Conservation (phyloP, 2,113 vertebrate species). For the Felis chaus region DNA sequence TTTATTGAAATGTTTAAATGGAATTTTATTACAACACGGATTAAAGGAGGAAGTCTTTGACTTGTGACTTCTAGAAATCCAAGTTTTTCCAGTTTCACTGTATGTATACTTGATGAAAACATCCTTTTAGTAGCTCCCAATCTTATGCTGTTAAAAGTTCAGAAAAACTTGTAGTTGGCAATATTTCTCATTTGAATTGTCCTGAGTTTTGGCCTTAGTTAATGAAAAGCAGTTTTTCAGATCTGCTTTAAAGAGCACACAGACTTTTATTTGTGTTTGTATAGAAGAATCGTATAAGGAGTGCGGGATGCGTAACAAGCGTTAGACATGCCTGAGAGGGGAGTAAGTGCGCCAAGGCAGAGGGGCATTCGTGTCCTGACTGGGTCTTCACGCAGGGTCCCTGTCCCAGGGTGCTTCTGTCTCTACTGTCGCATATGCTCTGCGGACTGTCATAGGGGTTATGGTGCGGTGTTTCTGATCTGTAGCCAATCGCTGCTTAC, state of each 20-base stretch:
- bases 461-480: background rate
- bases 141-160: background rate
- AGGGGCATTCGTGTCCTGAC: background rate
- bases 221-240: background rate
- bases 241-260: background rate
- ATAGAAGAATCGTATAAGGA: background rate
- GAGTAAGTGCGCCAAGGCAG: background rate
- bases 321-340: background rate
- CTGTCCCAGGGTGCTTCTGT: background rate
- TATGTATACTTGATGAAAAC: background rate
- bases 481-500: background rate
- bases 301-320: background rate
- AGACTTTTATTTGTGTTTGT: background rate
- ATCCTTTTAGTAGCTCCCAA: background rate
- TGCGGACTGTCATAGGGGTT: background rate
- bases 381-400: background rate
- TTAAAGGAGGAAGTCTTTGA: background rate
- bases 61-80: background rate
- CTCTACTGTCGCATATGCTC: fast-evolving
- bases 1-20: constrained; percentile 14
- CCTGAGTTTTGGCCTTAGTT: background rate
- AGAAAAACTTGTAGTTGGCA: background rate
- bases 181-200: background rate
- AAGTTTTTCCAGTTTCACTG: background rate
- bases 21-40: background rate